Evolutionary conservation across 2,113 vertebrate species (phyloP).

Genomic region (Cottus gobio): DNA sequence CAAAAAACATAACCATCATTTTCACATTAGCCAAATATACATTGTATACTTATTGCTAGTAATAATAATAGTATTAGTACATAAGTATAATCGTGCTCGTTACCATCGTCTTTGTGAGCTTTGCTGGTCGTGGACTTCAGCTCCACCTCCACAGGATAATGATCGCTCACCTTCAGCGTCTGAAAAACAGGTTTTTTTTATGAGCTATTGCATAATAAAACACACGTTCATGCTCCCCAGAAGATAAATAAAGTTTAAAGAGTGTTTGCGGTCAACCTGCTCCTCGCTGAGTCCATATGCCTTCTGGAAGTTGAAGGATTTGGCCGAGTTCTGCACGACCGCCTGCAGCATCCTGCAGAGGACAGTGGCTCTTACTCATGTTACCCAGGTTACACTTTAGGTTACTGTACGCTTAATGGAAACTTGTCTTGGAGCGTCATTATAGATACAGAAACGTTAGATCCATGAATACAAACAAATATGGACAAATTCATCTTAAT

Average conservation of each 20-base stretch:
- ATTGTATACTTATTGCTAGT: background rate
- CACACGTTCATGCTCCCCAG: background rate
- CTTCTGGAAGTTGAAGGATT: constrained; percentile 85
- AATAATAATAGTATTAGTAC: background rate
- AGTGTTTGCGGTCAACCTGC: constrained; percentile 46
- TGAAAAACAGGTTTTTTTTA: constrained; percentile 24
- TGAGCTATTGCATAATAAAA: no score
- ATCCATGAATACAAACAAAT: background rate
- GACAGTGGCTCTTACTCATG: background rate
- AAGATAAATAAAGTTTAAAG: no score
- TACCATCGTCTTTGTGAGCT: constrained; percentile 20
- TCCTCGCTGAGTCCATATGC: constrained; percentile 68
- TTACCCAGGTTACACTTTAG: background rate
- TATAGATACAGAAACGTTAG: background rate
- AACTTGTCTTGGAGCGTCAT: background rate
- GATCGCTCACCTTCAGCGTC: constrained; percentile 81
- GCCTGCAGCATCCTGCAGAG: constrained; percentile 79
- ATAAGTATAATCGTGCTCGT: constrained; percentile 2
- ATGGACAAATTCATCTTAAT: no score
- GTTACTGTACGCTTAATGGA: background rate
- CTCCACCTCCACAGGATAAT: constrained; percentile 84
- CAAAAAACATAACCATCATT: background rate
- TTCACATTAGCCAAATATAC: background rate
- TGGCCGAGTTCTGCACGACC: constrained; percentile 79
- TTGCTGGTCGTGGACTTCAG: constrained; percentile 44